phyloP scores from a whole-genome alignment of 2,113 vertebrate species.

The Crotalus helleri region DNA sequence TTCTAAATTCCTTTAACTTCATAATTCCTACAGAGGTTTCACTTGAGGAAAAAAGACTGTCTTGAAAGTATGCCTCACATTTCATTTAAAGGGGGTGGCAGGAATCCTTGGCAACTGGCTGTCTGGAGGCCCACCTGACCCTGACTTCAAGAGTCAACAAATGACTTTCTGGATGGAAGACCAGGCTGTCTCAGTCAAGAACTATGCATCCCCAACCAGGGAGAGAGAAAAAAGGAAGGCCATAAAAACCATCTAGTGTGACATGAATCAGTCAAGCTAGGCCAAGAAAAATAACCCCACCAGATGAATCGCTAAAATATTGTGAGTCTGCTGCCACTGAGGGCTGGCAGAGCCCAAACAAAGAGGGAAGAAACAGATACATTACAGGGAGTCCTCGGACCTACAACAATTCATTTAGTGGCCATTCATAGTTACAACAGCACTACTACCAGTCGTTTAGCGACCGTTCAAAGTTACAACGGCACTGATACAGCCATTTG shows the following conservation, averaged over 20 bases:
- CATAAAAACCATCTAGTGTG: constrained; percentile 9
- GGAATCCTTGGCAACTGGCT: neutral
- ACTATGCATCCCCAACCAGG: neutral
- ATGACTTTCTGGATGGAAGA: neutral
- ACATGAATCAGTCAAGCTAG: constrained; percentile 4
- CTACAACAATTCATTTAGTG: neutral
- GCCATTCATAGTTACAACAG: neutral
- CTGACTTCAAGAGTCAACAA: neutral
- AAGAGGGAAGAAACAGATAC: neutral
- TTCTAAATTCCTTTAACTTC: neutral
- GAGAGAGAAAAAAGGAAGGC: neutral
- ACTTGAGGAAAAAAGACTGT: neutral
- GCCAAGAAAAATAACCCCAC: constrained; percentile 9
- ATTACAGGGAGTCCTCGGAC: neutral
- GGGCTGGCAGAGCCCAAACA: neutral
- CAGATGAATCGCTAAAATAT: constrained; percentile 8
- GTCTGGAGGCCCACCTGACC: neutral
- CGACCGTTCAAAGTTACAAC: too few relatives aligned
- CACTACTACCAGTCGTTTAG: too few relatives aligned
- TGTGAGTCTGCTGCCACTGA: neutral
- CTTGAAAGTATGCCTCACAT: neutral
- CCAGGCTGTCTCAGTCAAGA: neutral
- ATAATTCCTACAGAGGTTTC: neutral
- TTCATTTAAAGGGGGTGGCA: neutral
- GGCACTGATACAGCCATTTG: too few relatives aligned